Evolutionary conservation across 1,140 invertebrate species (phyloP).

Genomic region (Sesamia nonagrioides): DNA sequence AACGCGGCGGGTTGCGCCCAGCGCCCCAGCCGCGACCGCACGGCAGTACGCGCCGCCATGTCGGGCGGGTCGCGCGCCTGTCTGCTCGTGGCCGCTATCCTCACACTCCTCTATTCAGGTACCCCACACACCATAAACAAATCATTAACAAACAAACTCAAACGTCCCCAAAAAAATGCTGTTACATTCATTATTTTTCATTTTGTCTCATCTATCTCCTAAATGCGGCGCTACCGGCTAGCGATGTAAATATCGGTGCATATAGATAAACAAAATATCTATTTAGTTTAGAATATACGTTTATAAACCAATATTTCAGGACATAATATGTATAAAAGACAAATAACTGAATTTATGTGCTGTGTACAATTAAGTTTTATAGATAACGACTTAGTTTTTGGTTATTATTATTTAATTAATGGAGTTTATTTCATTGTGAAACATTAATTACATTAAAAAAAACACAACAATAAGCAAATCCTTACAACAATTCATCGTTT

Average conservation of each 20-base stretch:
- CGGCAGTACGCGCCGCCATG: constrained; percentile 73
- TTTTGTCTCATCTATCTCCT: neutral
- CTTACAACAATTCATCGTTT: neutral
- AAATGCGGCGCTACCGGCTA: constrained; percentile 7
- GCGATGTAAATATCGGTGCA: constrained; percentile 21
- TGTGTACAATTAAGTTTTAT: no score
- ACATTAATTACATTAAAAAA: neutral
- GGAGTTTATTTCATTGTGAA: no score
- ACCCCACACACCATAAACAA: constrained; percentile 48
- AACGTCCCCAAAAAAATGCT: neutral
- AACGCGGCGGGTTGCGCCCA: constrained; percentile 3
- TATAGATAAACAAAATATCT: constrained; percentile 21
- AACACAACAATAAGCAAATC: no score
- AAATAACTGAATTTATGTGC: neutral
- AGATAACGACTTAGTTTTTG: no score
- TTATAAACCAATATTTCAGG: neutral
- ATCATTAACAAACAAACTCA: constrained; percentile 1
- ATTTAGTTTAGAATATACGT: neutral
- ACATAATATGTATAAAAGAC: neutral
- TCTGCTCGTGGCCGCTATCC: constrained; percentile 66
- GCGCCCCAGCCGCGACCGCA: neutral
- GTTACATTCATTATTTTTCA: no score
- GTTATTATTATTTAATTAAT: no score
- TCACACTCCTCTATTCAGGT: constrained; percentile 81
- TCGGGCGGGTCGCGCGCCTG: constrained; percentile 76